A percentile compares a stretch with the other conserved stretches of the same genome.
Evolutionary conservation across 53 echinoderm and acorn worm genomes (phyloP).

Genomic region (Crossaster papposus): DNA sequence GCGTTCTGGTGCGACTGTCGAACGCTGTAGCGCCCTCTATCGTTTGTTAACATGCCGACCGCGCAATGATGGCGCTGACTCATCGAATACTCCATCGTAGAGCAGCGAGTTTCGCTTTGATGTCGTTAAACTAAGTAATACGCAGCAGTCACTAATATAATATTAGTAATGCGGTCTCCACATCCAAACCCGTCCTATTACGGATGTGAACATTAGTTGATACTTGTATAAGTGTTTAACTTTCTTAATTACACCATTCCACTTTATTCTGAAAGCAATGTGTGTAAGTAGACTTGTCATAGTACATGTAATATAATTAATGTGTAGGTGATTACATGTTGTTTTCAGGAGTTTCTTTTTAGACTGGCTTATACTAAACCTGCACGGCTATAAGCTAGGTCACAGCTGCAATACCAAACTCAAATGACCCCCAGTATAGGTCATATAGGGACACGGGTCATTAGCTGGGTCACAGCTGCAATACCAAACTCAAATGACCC

Average conservation of each 20-base stretch:
- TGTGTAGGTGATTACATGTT: not conserved
- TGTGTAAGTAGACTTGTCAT: not conserved
- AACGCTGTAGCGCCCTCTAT: slow-evolving; percentile 33
- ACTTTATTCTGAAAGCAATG: too few relatives aligned
- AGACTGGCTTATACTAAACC: not conserved
- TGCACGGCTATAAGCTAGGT: not conserved
- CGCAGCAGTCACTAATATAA: too few relatives aligned
- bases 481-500: slow-evolving; percentile 11
- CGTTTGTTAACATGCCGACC: not conserved
- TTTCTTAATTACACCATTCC: too few relatives aligned
- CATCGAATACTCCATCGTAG: not conserved
- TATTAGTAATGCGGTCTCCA: too few relatives aligned
- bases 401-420: not conserved
- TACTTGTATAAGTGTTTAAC: too few relatives aligned
- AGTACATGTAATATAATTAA: not conserved
- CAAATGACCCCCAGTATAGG: not conserved
- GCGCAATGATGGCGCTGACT: not conserved
- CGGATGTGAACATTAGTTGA: too few relatives aligned
- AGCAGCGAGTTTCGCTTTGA: not conserved
- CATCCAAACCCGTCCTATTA: too few relatives aligned
- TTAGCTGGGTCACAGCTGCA: slow-evolving; percentile 5
- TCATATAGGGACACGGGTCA: not conserved
- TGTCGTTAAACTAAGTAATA: too few relatives aligned
- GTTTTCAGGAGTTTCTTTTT: not conserved
- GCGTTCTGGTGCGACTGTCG: not conserved